phyloP scores from a whole-genome alignment of 1,140 invertebrate genomes.

The Drosophila lini region DNA sequence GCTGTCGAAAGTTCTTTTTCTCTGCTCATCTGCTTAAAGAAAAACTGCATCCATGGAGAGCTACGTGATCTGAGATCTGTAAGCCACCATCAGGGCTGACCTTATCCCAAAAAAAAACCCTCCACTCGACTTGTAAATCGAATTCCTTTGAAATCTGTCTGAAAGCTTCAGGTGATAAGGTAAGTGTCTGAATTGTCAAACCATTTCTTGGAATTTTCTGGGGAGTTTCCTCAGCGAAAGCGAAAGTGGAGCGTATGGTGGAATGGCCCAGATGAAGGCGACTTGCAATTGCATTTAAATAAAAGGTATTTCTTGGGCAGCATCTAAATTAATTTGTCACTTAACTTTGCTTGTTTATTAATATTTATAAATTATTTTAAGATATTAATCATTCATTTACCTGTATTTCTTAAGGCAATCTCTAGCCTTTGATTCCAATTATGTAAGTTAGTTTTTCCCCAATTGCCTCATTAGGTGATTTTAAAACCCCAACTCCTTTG shows the following conservation, averaged over 20 bases:
- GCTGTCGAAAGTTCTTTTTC: conserved; percentile 14
- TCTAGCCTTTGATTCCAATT: not conserved
- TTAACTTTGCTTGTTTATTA: not conserved
- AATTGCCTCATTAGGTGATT: conserved; percentile 24
- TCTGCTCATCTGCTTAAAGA: not conserved
- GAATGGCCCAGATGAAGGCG: conserved; percentile 24
- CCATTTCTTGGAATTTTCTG: conserved; percentile 36
- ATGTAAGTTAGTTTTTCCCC: not conserved
- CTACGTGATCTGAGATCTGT: conserved; percentile 39
- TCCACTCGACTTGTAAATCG: conserved; percentile 31
- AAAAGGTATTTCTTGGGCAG: no score
- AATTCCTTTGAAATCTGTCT: conserved; percentile 51
- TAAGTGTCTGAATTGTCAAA: conserved; percentile 31
- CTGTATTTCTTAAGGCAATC: not conserved
- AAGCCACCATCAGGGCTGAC: conserved; percentile 28
- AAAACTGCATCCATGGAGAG: conserved; percentile 17
- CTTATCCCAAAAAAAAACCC: conserved; percentile 36
- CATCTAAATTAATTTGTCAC: not conserved
- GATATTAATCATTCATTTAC: not conserved
- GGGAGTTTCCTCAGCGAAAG: not conserved
- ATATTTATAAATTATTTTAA: not conserved
- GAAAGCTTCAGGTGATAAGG: conserved; percentile 42
- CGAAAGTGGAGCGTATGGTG: conserved; percentile 12
- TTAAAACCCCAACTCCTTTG: not conserved
- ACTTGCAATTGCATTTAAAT: not conserved